Base-by-base conservation (phyloP, 2,797 vertebrate genomes). In the Sibirionetta formosa region DNA sequence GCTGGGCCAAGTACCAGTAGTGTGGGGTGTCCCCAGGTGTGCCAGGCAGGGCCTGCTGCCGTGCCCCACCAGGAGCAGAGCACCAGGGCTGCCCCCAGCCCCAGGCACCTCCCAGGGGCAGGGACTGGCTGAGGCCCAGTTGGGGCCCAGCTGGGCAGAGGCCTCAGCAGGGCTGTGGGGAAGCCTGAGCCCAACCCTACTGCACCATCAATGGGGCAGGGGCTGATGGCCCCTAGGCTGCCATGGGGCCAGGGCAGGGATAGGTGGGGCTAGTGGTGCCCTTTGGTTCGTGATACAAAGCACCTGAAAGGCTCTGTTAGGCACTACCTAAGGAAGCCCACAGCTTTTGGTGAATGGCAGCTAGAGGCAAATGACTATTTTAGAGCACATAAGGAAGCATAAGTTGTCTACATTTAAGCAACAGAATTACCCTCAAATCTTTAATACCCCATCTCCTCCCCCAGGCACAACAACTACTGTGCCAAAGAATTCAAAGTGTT, bases 161-260 rank as follows among this genome's bases (percentile, higher is more conserved):
- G 36, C 36, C 36, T 12, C 36, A 38, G 36, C 36, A 38, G 11
- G 36, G 36, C 71, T 16, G 20, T 40, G 29, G 18, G 44, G 12
- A 46, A 46, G 14, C 31, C 33, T 50, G 57, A n/a, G 40, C 29
- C 7, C 3, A 1, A 18, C 33, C 56, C 22, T 6, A 20, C 18
- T 54, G 38, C 1, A 0, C 19, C 2, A 1, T 51, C 1, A 1
- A 9, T 48, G 38, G 23, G n/a, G 14, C 27, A 33, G 48, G 22
- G 27, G 2, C 17, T 60, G 51, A 9, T 0, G 3, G 22, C 24
- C 29, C 24, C 10, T 22, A 20, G 36, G 7, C 26, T 54, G 48
- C 9, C 2, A 23, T 7, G 33, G 50, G 15, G 8, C 24, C 35
- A 40, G 26, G 8, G 42, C 14, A 44, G 42, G 35, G 42, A 42